Conservation (phyloP, 2,113 vertebrate genomes). For the Picathartes gymnocephalus region DNA sequence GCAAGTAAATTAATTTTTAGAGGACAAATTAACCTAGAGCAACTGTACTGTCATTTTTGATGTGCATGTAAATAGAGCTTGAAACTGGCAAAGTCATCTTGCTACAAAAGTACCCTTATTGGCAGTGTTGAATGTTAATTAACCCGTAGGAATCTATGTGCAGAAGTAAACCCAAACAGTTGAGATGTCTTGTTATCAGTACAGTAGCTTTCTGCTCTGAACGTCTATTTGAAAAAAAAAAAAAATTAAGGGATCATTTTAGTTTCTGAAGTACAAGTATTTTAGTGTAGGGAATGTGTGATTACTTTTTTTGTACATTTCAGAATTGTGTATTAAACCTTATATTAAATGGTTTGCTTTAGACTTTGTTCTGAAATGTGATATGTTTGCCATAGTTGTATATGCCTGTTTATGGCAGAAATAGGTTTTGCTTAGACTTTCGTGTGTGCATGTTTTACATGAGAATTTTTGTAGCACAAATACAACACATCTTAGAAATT, state of each 20-base stretch:
- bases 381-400: constrained; percentile 36
- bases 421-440: constrained; percentile 52
- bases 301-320: constrained; percentile 55
- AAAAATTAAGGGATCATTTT: constrained; percentile 35
- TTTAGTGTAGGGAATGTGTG: constrained; percentile 13
- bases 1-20: constrained; percentile 27
- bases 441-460: constrained; percentile 55
- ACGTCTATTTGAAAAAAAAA: neutral
- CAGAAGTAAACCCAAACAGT: constrained; percentile 10
- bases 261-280: constrained; percentile 40
- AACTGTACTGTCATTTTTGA: neutral
- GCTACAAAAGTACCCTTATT: neutral
- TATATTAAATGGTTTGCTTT: constrained; percentile 37
- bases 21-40: neutral
- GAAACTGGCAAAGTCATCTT: neutral
- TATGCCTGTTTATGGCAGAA: constrained; percentile 24
- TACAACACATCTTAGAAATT: constrained; percentile 27
- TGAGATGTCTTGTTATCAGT: neutral
- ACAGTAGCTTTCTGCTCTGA: constrained; percentile 16
- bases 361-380: constrained; percentile 53
- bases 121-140: constrained; percentile 37
- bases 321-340: constrained; percentile 45
- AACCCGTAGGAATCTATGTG: constrained; percentile 6
- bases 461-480: constrained; percentile 50
- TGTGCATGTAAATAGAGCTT: constrained; percentile 45